Conservation (phyloP, 1,140 invertebrate species). For the Berghia stephanieae region DNA sequence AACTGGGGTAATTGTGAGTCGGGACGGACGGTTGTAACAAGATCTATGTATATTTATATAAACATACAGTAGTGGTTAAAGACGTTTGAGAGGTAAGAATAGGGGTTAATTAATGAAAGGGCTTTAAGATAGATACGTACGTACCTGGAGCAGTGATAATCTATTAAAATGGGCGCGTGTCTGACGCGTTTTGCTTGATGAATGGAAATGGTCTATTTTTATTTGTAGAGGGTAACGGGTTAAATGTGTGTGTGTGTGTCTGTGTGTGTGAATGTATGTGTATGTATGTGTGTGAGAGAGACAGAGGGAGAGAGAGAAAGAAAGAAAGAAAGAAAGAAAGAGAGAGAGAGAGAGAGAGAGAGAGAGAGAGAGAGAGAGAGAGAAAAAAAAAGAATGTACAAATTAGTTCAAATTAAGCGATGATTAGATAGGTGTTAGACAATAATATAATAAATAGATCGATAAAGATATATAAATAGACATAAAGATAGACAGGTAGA, state of each 20-base stretch:
- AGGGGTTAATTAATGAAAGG: no score
- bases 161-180: no score
- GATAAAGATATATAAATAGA: not conserved
- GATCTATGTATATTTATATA: no score
- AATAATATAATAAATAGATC: not conserved
- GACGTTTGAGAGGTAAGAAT: no score
- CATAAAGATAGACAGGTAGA: not conserved
- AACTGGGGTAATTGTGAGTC: no score
- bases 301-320: not conserved
- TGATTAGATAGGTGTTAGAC: not conserved
- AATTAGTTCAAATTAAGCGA: not conserved
- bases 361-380: not conserved
- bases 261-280: not conserved
- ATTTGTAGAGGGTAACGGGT: no score
- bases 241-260: not conserved
- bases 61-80: no score
- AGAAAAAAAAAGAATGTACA: not conserved
- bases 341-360: not conserved
- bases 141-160: no score
- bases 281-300: not conserved
- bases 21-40: no score
- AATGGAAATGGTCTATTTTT: no score
- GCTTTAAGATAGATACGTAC: no score
- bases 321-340: not conserved
- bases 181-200: no score